A percentile compares a stretch with the other conserved stretches of the same genome.
Conservation (phyloP, 2,888 invertebrate genomes). For the Malthinus flaveolus region DNA sequence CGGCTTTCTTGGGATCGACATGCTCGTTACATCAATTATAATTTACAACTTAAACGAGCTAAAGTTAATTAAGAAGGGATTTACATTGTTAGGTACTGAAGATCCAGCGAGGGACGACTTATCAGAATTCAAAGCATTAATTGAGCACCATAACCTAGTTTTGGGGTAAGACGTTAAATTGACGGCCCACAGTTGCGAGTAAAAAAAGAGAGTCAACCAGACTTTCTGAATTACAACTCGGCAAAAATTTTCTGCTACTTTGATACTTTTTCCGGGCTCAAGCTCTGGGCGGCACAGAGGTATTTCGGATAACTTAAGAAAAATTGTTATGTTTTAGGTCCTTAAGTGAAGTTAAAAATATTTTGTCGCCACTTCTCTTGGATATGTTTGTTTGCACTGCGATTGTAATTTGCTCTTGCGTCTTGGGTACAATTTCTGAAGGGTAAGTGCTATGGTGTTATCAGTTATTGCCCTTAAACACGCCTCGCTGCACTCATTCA, state of each 20-base stretch:
- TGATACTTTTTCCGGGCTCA: too few species aligned
- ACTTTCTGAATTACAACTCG: too few species aligned
- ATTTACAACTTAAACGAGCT: not conserved
- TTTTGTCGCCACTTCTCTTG: not conserved
- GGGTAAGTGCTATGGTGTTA: not conserved
- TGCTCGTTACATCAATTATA: not conserved
- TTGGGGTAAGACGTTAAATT: not conserved
- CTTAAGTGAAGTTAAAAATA: not conserved
- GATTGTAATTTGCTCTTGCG: not conserved
- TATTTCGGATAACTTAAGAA: too few species aligned
- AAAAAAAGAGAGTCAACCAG: too few species aligned
- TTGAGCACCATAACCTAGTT: not conserved
- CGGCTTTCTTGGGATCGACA: slow-evolving; percentile 1
- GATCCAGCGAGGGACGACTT: not conserved
- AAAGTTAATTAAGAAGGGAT: not conserved
- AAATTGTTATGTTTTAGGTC: not conserved
- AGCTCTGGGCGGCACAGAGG: too few species aligned
- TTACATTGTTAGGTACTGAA: not conserved
- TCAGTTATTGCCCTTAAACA: too few species aligned
- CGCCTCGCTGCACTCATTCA: too few species aligned
- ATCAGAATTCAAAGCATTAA: not conserved
- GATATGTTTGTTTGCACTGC: not conserved
- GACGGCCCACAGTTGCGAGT: not conserved
- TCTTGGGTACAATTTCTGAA: not conserved
- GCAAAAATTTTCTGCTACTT: too few species aligned